These are phyloP conservation scores for Syncerus caffer DNA, from an alignment of 2,797 vertebrate genomes.

Conservation along the genomic window DNA sequence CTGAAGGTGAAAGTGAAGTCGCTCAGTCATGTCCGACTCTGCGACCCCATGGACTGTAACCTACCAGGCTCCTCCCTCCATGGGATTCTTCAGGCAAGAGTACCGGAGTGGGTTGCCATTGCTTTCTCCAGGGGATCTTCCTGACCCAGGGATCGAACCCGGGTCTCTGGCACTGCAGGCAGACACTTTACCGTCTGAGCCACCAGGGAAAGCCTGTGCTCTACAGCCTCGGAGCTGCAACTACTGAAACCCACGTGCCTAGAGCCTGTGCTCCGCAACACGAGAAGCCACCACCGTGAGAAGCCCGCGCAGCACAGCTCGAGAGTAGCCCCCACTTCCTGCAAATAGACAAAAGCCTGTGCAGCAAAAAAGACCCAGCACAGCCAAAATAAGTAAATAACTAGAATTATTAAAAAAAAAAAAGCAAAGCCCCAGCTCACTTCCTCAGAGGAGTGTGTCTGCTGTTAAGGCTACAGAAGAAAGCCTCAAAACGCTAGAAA, in stretches of 20 bases:
- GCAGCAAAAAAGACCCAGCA: neutral
- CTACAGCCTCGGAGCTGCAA: neutral
- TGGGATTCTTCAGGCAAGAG: neutral
- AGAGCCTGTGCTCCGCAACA: neutral
- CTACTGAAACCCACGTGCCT: neutral
- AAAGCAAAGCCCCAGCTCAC: neutral
- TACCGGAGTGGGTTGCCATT: neutral
- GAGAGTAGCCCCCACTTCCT: neutral
- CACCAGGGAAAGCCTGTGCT: neutral
- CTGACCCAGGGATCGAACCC: neutral
- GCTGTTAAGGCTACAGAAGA: neutral
- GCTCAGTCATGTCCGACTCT: accelerated
- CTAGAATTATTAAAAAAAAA: neutral
- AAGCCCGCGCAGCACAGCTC: accelerated
- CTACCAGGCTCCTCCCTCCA: neutral
- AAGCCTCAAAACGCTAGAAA: neutral
- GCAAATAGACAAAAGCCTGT: neutral
- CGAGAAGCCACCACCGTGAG: neutral
- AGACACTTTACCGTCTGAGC: neutral
- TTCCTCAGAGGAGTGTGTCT: neutral
- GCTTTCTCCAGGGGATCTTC: neutral
- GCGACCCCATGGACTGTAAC: accelerated
- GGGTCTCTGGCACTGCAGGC: neutral
- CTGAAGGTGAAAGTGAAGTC: neutral
- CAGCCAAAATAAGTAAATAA: neutral